phyloP scores from a whole-genome alignment of 2,113 vertebrate species.

The Anas platyrhynchos region DNA sequence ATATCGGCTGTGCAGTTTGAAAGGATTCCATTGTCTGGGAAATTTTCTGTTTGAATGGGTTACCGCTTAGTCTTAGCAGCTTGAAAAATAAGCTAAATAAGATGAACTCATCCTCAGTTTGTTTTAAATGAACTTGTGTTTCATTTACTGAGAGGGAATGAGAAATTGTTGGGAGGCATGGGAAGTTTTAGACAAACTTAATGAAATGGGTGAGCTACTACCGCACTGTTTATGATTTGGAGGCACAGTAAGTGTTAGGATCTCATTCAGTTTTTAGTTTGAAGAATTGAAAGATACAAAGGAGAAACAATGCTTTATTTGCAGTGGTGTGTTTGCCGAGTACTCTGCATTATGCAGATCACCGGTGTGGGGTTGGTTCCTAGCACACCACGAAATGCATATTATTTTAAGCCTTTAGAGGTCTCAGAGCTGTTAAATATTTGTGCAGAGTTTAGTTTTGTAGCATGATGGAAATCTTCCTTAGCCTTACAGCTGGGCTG shows the following conservation, averaged over 20 bases:
- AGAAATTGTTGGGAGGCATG: constrained; percentile 42
- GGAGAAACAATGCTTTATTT: background rate
- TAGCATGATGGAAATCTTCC: constrained; percentile 40
- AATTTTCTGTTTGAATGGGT: constrained; percentile 29
- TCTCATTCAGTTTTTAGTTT: constrained; percentile 30
- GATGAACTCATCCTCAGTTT: constrained; percentile 47
- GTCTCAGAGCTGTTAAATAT: constrained; percentile 43
- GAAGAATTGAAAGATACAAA: constrained; percentile 24
- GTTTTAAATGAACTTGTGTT: constrained; percentile 63
- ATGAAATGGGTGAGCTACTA: constrained; percentile 61
- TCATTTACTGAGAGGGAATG: constrained; percentile 21
- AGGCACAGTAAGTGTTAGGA: background rate
- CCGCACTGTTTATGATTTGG: background rate
- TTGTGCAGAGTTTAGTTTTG: constrained; percentile 57
- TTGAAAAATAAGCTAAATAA: constrained; percentile 15
- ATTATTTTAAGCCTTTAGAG: constrained; percentile 41
- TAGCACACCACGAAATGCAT: background rate
- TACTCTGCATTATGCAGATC: background rate
- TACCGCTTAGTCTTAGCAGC: constrained; percentile 40
- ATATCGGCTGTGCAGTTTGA: constrained; percentile 52
- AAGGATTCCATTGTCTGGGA: constrained; percentile 65
- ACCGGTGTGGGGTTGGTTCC: background rate
- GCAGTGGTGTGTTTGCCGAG: background rate
- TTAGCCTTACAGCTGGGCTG: constrained; percentile 49
- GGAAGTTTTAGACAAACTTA: constrained; percentile 76